Conservation (phyloP, 2,113 vertebrate genomes). For the Oncorhynchus masou region DNA sequence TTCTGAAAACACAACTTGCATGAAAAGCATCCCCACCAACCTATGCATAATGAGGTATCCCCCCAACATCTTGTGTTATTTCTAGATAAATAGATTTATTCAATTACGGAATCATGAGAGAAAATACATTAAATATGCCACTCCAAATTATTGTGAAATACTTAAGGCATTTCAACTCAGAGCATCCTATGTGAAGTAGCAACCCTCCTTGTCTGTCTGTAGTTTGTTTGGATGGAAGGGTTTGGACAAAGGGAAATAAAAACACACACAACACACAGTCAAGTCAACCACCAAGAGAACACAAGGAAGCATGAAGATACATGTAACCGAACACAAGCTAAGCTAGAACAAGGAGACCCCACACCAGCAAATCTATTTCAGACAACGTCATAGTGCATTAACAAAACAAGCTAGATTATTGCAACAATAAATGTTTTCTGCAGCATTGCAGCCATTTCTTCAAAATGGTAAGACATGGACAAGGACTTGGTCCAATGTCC, state of each 20-base stretch:
- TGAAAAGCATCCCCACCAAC: slow-evolving; percentile 99
- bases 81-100: slow-evolving; percentile 96
- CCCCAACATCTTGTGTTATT: slow-evolving; percentile 84
- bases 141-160: slow-evolving; percentile 99
- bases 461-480: slow-evolving; percentile 67
- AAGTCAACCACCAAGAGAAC: slow-evolving; percentile 66
- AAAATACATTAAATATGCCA: slow-evolving; percentile 97
- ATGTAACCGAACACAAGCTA: slow-evolving; percentile 67
- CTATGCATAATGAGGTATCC: slow-evolving; percentile 98
- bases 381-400: slow-evolving; percentile 82
- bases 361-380: slow-evolving; percentile 72
- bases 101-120: slow-evolving; percentile 92
- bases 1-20: slow-evolving; percentile 81
- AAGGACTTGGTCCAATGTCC: slow-evolving; percentile 65
- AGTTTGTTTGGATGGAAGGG: slow-evolving; percentile 67
- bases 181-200: slow-evolving; percentile 97
- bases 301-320: slow-evolving; percentile 72
- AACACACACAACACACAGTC: slow-evolving; percentile 68
- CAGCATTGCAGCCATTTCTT: slow-evolving; percentile 79
- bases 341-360: slow-evolving; percentile 71
- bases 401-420: slow-evolving; percentile 78
- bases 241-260: slow-evolving; percentile 48
- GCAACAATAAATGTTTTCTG: slow-evolving; percentile 72
- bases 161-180: slow-evolving; percentile 99
- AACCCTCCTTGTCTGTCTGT: slow-evolving; percentile 70